A percentile compares a stretch with the other conserved stretches of the same genome.
Conservation (phyloP, 2,113 vertebrate species). For the Leucosticte australis region DNA sequence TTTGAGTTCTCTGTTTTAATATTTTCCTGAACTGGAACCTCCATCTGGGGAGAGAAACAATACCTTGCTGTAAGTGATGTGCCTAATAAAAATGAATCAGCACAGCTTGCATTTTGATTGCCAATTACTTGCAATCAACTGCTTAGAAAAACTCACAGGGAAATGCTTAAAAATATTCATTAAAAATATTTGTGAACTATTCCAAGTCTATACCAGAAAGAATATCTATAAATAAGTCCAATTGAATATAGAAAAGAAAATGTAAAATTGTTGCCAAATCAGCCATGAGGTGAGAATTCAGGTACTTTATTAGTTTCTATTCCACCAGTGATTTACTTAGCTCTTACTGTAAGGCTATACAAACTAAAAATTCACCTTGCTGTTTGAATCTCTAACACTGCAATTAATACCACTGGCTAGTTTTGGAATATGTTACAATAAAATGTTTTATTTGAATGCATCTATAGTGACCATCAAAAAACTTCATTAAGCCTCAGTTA, state of each 20-base stretch:
- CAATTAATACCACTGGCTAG: constrained; percentile 4
- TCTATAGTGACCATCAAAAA: constrained; percentile 15
- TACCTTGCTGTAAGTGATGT: neutral
- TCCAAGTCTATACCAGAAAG: neutral
- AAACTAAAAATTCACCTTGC: neutral
- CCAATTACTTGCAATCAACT: constrained; percentile 21
- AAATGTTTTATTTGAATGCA: constrained; percentile 15
- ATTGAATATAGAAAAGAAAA: neutral
- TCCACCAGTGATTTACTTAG: neutral
- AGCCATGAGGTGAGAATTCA: neutral
- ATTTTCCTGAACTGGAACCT: constrained; percentile 12
- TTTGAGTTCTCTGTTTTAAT: constrained; percentile 3
- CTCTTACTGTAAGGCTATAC: neutral
- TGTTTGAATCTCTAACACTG: neutral
- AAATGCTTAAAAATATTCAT: neutral
- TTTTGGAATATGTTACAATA: neutral
- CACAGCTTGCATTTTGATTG: constrained; percentile 47
- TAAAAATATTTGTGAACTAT: neutral
- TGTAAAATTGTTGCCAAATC: neutral
- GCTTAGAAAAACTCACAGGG: neutral
- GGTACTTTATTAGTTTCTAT: neutral
- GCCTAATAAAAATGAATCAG: constrained; percentile 33
- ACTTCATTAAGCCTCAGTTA: constrained; percentile 18
- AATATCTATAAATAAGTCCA: neutral
- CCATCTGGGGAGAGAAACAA: constrained; percentile 10